phyloP scores from a whole-genome alignment of 2,888 invertebrate genomes.

The Cynaeus angustus region DNA sequence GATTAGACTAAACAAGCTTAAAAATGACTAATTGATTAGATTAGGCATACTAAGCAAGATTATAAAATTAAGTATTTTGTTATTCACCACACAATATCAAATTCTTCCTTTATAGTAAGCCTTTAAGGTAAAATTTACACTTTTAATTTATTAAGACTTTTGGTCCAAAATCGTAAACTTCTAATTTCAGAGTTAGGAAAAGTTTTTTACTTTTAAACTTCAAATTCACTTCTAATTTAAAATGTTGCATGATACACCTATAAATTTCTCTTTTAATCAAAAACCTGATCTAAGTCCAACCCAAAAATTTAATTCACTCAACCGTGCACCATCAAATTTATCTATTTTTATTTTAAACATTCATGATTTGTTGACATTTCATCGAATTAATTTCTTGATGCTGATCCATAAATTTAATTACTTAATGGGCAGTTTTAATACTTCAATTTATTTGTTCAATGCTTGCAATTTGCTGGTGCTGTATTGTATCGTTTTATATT shows the following conservation, averaged over 20 bases:
- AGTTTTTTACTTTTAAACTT: background rate
- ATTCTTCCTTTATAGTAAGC: too few relatives aligned
- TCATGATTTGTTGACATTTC: constrained; percentile 37
- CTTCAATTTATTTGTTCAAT: constrained; percentile 33
- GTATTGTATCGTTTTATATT: constrained; percentile 6
- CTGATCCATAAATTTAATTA: constrained; percentile 43
- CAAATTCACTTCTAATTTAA: background rate
- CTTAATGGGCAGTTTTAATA: constrained; percentile 34
- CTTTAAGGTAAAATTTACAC: too few relatives aligned
- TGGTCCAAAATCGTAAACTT: too few relatives aligned
- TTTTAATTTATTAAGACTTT: too few relatives aligned
- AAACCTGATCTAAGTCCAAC: background rate
- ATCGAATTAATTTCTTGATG: constrained; percentile 26
- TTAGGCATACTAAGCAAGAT: too few relatives aligned
- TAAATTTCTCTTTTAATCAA: background rate
- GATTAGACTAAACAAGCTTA: too few relatives aligned
- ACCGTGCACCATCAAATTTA: background rate
- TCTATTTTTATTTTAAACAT: constrained; percentile 29
- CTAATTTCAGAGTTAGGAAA: too few relatives aligned
- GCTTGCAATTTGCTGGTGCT: constrained; percentile 35
- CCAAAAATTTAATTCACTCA: background rate
- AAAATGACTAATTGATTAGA: too few relatives aligned
- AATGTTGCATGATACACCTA: background rate
- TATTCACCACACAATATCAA: too few relatives aligned
- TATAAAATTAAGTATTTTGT: too few relatives aligned